Evolutionary conservation across 35 echinoderm and acorn worm genomes (phyloP), one percentile per base, ranked within the genome.

Genomic region (Chiridota heheva): DNA sequence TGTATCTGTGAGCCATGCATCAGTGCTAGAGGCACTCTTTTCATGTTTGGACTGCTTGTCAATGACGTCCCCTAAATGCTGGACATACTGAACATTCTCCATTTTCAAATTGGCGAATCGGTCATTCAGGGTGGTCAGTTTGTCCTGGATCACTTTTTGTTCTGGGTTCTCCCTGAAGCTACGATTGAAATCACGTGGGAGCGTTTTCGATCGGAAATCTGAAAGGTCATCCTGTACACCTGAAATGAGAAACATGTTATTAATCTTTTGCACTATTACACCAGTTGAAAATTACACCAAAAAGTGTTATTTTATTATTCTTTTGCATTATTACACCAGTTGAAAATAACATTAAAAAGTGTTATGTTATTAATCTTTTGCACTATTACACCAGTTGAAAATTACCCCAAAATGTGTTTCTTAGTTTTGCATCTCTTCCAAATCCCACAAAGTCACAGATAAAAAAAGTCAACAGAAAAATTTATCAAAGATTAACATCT

Each of bases 101-200:
- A 53, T 69, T 40, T 91, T 98, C 47, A 98, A 70, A 31, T 78
- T 65, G 65, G 57, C 36, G 74, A 89, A 98, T 85, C 95, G 95
- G 35, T 87, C 75, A 41, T 91, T 98, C 38, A 91, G 63, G 85
- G 85, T 59, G 0, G 27, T 24, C 36, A 82, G 41, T 35, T 83
- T 80, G 38, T 83, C 73, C 10, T 47, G 70, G 66, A 98, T 91
- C 35, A 89, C 42, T 25, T 87, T 88, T 24, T 84, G 57, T 44
- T 98, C 85, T 4, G 85, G 95, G 59, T 88, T 91, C 59, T 98
- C 95, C 15, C 77, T 72, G 85, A 85, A 98, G 18, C 71, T 60
- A n/a, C 81, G 84, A 40, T 82, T 85, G 85, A 98, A 98, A 39
- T 92, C 88, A 1, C 85, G 81, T 0, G 95, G 95, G 57, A 98